Conservation (phyloP, 1,140 invertebrate species). For the Pteromalus puparum region DNA sequence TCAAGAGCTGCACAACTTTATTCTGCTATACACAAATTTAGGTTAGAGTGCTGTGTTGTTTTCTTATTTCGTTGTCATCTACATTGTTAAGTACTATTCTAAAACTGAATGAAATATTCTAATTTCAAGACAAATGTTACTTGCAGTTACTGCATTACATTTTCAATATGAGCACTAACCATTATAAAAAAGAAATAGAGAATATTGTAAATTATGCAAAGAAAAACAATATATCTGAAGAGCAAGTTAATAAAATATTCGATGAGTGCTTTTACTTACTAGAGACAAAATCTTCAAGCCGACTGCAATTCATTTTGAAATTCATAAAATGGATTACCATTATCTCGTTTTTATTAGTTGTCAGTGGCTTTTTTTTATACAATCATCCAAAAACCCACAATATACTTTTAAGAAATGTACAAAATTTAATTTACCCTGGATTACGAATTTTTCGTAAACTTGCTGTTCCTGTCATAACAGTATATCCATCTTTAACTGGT, state of each 20-base stretch:
- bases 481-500: slow-evolving; percentile 81
- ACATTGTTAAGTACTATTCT: neutral
- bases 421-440: slow-evolving; percentile 83
- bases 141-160: neutral
- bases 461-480: slow-evolving; percentile 79
- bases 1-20: neutral
- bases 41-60: neutral
- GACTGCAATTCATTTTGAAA: slow-evolving; percentile 44
- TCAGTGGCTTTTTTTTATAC: slow-evolving; percentile 63
- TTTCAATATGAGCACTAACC: slow-evolving; percentile 56
- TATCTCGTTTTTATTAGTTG: slow-evolving; percentile 55
- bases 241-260: slow-evolving; percentile 76
- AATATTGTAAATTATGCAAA: slow-evolving; percentile 64
- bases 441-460: slow-evolving; percentile 78
- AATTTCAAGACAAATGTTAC: neutral
- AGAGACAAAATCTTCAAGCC: slow-evolving; percentile 60
- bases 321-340: slow-evolving; percentile 51
- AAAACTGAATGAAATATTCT: neutral
- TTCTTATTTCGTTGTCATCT: too few species aligned
- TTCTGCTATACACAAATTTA: neutral
- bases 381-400: slow-evolving; percentile 75
- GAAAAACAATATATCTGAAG: slow-evolving; percentile 71
- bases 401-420: slow-evolving; percentile 79
- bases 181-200: slow-evolving; percentile 63
- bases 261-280: slow-evolving; percentile 73